Base-by-base conservation (phyloP, 2,797 vertebrate genomes). In the Enteromius afrohamiltoni region DNA sequence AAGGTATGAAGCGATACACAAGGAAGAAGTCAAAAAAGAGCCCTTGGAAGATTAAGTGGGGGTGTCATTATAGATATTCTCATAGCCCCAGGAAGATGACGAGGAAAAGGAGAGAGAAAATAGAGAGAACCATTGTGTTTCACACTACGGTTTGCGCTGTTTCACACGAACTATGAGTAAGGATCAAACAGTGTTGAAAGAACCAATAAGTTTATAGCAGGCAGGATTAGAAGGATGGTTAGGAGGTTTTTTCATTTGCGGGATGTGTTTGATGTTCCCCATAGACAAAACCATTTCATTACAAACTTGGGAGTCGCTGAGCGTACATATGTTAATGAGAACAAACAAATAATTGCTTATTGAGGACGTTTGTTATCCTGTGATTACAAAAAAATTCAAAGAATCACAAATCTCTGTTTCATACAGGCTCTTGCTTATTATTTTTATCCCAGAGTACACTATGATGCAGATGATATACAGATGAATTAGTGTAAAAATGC, bases 101-200 rank as follows among this genome's bases (percentile, higher is more conserved):
- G n/a, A 71, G 53, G 16, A 16, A 62, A 49, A 68, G 9, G 83
- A 45, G 13, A 68, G 26, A 71, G n/a, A 71, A 77, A 37, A 62
- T 13, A 62, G 51, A 78, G 23, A 77, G 37, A 77, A 58, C 47
- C 78, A 80, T 83, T 80, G 82, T 65, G 16, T 19, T 65, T 34
- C 62, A 34, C 62, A 65, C 29, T 65, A 64, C 6, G 29, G 6
- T 64, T 86, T 69, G 47, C 86, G 77, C 87, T 60, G 84, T 89
- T 88, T 90, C 88, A 86, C 83, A 89, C 91, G 92, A 90, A 92
- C 94, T 93, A 26, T 8, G 93, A 90, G 85, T 86, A 85, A 82
- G 89, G 92, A 95, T 93, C 93, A 94, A 93, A 93, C 85, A 37
- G 84, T 75, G 60, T 83, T 77, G 83, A 85, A 88, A 88, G 83